Evolutionary conservation across 2,888 invertebrate species (phyloP).

Genomic region (Tipula helvola): DNA sequence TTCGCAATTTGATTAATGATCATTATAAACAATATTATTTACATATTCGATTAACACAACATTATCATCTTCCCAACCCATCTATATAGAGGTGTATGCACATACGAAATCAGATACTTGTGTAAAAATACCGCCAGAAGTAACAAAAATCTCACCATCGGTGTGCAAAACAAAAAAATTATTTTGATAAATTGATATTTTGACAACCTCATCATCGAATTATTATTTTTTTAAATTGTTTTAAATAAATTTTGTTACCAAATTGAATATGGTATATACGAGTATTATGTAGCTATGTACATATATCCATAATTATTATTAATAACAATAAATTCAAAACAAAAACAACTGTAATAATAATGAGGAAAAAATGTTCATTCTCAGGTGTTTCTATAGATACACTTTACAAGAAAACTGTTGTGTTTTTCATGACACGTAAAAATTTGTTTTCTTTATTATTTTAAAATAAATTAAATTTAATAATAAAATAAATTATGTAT

Average conservation of each 20-base stretch:
- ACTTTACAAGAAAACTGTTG: not conserved
- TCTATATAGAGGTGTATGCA: not conserved
- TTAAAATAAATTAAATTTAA: too few species aligned
- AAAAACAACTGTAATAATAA: not conserved
- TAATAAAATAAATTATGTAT: too few species aligned
- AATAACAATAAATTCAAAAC: not conserved
- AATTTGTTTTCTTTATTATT: too few species aligned
- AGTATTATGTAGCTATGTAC: not conserved
- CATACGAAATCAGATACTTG: not conserved
- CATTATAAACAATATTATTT: not conserved
- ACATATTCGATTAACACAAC: not conserved
- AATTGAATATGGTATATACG: not conserved
- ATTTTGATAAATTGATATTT: not conserved
- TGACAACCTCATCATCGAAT: not conserved
- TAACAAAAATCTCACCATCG: not conserved
- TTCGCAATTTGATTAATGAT: not conserved
- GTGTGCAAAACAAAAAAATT: not conserved
- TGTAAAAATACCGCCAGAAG: not conserved
- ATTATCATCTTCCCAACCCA: not conserved
- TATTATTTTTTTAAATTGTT: not conserved
- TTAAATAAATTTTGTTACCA: not conserved
- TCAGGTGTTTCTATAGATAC: not conserved
- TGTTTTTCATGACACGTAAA: too few species aligned
- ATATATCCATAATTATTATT: not conserved
- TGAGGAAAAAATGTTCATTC: not conserved